phyloP scores from a whole-genome alignment of 1,140 invertebrate species.

The Pygmarrhopalites habei region DNA sequence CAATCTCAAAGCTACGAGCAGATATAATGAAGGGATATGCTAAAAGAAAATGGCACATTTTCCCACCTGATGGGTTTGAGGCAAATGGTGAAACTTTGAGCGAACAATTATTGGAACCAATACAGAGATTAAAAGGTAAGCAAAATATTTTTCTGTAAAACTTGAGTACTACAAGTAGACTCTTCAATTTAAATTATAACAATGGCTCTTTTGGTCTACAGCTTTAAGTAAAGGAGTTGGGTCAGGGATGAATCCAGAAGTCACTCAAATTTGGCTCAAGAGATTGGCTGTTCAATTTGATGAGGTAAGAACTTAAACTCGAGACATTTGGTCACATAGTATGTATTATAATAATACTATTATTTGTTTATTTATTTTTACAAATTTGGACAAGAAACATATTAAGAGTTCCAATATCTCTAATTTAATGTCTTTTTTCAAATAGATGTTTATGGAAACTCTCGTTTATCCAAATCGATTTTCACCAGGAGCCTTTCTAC shows the following conservation, averaged over 20 bases:
- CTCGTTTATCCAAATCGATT: slow-evolving; percentile 23
- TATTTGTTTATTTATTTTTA: too few relatives aligned
- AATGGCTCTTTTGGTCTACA: too few relatives aligned
- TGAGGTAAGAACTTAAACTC: slow-evolving; percentile 21
- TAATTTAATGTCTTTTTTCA: not conserved
- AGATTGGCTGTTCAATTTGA: slow-evolving; percentile 25
- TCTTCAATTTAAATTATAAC: too few relatives aligned
- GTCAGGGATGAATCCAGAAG: slow-evolving; percentile 15
- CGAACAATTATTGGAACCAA: not conserved
- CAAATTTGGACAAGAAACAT: not conserved
- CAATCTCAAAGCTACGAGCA: slow-evolving; percentile 10
- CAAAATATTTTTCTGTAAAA: too few relatives aligned
- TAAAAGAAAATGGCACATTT: slow-evolving; percentile 28
- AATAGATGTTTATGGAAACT: slow-evolving; percentile 28
- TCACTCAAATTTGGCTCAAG: slow-evolving; percentile 30
- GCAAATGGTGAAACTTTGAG: slow-evolving; percentile 8
- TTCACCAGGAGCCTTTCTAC: slow-evolving; percentile 20
- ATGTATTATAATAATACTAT: too few relatives aligned
- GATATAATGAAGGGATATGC: slow-evolving; percentile 17
- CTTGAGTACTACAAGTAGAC: too few relatives aligned
- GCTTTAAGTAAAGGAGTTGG: slow-evolving; percentile 10
- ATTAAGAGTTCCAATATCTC: not conserved
- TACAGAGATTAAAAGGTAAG: slow-evolving; percentile 19
- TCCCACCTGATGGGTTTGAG: slow-evolving; percentile 10
- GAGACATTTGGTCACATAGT: too few relatives aligned